Conservation (phyloP, 2,113 vertebrate species). For the Azemiops feae region DNA sequence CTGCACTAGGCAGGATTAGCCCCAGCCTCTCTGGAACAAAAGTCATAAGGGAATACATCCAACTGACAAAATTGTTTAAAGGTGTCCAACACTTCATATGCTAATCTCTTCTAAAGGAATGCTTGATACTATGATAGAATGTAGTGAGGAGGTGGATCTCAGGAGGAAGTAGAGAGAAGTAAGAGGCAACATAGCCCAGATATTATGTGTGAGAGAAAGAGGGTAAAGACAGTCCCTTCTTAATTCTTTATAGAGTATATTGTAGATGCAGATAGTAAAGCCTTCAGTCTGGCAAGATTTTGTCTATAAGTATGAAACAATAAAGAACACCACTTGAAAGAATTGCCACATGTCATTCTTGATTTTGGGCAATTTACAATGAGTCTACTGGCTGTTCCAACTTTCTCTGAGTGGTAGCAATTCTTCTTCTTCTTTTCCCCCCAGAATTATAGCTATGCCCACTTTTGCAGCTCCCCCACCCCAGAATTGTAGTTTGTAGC, state of each 20-base stretch:
- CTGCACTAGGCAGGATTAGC: neutral
- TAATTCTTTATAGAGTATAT: neutral
- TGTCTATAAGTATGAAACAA: neutral
- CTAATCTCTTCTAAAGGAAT: neutral
- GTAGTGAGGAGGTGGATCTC: neutral
- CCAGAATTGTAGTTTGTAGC: neutral
- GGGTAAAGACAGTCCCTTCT: neutral
- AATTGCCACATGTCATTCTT: neutral
- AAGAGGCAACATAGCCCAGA: neutral
- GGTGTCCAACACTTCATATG: neutral
- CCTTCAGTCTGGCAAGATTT: neutral
- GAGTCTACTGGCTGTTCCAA: neutral
- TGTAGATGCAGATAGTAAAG: neutral
- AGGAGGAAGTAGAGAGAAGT: neutral
- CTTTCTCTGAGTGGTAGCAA: neutral
- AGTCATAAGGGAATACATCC: neutral
- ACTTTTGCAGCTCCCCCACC: neutral
- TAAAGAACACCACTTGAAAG: neutral
- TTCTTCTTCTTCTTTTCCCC: neutral
- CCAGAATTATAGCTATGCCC: neutral
- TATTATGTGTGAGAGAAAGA: neutral
- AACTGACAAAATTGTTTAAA: neutral
- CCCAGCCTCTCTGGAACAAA: neutral
- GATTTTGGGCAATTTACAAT: neutral
- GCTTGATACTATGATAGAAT: neutral